Conservation (phyloP, 2,888 invertebrate genomes). For the Caenorhabditis japonica region DNA sequence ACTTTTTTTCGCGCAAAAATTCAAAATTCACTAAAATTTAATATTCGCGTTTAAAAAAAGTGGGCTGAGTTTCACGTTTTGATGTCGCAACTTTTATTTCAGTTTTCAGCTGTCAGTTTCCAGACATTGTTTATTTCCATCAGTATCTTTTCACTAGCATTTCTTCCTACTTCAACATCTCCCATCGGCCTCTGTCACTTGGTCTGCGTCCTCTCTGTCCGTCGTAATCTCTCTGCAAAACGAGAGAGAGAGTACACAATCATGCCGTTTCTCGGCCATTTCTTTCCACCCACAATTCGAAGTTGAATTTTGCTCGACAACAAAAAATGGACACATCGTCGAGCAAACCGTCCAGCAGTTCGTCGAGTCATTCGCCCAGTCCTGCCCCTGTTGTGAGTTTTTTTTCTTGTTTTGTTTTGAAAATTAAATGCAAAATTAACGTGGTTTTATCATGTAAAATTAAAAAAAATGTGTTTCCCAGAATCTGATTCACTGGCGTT, state of each 20-base stretch:
- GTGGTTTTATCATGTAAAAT: too few relatives aligned
- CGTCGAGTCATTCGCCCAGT: constrained; percentile 35
- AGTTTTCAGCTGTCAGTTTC: too few relatives aligned
- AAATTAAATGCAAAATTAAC: too few relatives aligned
- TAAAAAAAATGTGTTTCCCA: too few relatives aligned
- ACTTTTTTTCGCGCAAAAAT: too few relatives aligned
- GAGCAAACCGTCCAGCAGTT: constrained; percentile 39
- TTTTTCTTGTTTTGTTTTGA: neutral
- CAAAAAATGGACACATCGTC: constrained; percentile 25
- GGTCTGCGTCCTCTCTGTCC: constrained; percentile 18
- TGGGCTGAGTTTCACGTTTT: too few relatives aligned
- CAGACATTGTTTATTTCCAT: too few relatives aligned
- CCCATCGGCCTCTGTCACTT: neutral
- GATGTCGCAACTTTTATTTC: too few relatives aligned
- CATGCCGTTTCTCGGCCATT: constrained; percentile 29
- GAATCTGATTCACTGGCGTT: too few relatives aligned
- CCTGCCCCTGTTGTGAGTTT: constrained; percentile 35
- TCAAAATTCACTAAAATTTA: too few relatives aligned
- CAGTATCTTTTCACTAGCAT: neutral
- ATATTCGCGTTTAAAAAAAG: too few relatives aligned
- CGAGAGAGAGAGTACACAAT: constrained; percentile 28
- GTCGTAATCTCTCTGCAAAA: constrained; percentile 30
- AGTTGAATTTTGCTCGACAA: constrained; percentile 21
- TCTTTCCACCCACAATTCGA: constrained; percentile 5
- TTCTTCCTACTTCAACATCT: neutral